Conservation (phyloP, 2,113 vertebrate genomes). For the Tamias sibiricus region DNA sequence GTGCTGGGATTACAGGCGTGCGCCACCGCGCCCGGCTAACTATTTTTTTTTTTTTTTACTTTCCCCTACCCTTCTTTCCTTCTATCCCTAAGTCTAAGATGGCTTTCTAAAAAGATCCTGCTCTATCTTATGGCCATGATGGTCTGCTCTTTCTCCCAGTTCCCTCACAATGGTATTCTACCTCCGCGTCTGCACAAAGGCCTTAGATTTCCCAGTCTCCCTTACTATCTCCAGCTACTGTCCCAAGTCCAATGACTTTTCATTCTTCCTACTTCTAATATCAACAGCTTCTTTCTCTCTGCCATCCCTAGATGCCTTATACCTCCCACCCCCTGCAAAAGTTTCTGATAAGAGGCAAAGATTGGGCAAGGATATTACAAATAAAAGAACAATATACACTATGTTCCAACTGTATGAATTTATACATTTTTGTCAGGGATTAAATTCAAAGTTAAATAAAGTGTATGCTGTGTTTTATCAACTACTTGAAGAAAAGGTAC, state of each 20-base stretch:
- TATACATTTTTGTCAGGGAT: not conserved
- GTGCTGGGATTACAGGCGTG: too few species aligned
- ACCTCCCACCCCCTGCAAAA: not conserved
- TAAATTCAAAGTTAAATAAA: not conserved
- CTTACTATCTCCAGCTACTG: not conserved
- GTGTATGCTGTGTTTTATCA: not conserved
- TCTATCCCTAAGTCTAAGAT: not conserved
- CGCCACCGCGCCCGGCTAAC: too few species aligned
- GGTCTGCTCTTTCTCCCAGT: not conserved
- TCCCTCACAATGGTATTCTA: not conserved
- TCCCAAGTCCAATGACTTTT: not conserved
- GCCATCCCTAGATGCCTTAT: not conserved
- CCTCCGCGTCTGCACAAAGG: not conserved
- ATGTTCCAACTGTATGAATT: not conserved
- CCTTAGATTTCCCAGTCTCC: not conserved
- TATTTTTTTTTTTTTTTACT: not conserved
- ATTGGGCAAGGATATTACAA: not conserved
- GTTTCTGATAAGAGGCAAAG: not conserved
- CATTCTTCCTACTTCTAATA: not conserved
- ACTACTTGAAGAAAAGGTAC: not conserved
- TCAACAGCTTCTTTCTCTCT: not conserved
- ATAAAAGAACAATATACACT: not conserved
- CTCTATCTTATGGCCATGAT: not conserved
- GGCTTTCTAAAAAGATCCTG: not conserved
- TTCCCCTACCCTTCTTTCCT: not conserved